phyloP scores from a whole-genome alignment of 2,888 invertebrate species.

The Anagyrus pseudococci region DNA sequence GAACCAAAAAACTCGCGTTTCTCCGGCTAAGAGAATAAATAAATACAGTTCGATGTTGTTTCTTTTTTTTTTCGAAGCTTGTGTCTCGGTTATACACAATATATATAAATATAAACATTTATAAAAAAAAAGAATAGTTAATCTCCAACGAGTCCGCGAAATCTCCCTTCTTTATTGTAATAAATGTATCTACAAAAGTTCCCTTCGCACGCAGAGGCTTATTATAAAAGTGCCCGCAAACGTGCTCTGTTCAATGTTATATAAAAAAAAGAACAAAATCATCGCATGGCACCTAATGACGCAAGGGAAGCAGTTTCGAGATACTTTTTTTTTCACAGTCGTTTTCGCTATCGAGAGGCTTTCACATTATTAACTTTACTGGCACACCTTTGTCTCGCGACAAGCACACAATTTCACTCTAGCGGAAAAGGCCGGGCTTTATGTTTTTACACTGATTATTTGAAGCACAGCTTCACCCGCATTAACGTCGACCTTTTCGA shows the following conservation, averaged over 20 bases:
- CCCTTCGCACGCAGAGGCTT: conserved; percentile 1
- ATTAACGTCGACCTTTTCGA: not conserved
- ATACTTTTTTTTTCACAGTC: conserved; percentile 12
- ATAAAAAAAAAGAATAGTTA: conserved; percentile 20
- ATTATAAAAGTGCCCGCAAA: not conserved
- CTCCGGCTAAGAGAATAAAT: conserved; percentile 13
- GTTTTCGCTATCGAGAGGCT: conserved; percentile 1
- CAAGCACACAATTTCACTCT: no score
- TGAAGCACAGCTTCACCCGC: no score
- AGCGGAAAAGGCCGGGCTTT: no score
- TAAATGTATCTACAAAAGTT: conserved; percentile 24
- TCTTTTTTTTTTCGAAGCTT: conserved; percentile 10
- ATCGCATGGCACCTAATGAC: conserved; percentile 12
- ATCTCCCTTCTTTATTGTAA: not conserved
- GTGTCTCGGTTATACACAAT: conserved; percentile 4
- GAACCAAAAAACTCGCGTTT: conserved; percentile 17
- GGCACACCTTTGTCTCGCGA: not conserved
- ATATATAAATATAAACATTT: conserved; percentile 6
- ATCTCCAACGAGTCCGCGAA: conserved; percentile 9
- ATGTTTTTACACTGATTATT: no score
- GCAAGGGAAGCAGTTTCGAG: conserved; percentile 17
- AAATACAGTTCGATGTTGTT: conserved; percentile 19
- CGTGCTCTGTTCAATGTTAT: no score
- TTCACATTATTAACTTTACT: not conserved
- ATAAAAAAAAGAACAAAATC: conserved; percentile 8